Percentiles rank a stretch among this genome's conserved stretches.
Evolutionary conservation across 1,140 invertebrate species (phyloP).

Genomic region (Eupristina koningsbergeri): DNA sequence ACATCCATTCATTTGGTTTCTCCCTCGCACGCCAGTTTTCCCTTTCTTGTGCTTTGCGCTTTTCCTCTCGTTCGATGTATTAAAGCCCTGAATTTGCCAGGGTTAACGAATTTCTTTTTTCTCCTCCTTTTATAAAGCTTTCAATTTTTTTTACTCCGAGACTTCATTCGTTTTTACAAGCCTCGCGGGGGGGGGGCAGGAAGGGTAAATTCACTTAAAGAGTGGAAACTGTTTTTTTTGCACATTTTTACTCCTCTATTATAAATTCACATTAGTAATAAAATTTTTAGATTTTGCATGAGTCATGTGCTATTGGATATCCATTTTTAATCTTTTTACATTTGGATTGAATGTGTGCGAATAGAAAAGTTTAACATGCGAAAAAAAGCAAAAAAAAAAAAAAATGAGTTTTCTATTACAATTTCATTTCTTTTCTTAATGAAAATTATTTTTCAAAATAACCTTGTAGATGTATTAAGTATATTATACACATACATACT

Average conservation of each 20-base stretch:
- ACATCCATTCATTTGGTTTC: slow-evolving; percentile 41
- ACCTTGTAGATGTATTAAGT: no score
- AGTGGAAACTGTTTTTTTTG: not conserved
- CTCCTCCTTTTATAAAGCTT: slow-evolving; percentile 42
- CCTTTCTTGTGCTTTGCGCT: slow-evolving; percentile 43
- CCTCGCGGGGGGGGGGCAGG: not conserved
- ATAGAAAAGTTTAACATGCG: not conserved
- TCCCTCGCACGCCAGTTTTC: slow-evolving; percentile 26
- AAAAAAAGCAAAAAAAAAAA: no score
- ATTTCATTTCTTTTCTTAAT: no score
- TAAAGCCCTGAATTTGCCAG: slow-evolving; percentile 48
- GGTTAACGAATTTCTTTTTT: slow-evolving; percentile 49
- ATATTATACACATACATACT: no score
- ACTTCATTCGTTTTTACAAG: slow-evolving; percentile 30
- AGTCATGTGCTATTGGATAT: slow-evolving; percentile 16
- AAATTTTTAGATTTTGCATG: slow-evolving; percentile 6
- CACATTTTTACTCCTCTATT: slow-evolving; percentile 8
- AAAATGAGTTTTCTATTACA: no score
- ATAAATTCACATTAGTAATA: slow-evolving; percentile 25
- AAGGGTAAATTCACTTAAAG: slow-evolving; percentile 37
- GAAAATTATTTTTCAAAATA: no score
- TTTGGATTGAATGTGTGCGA: not conserved
- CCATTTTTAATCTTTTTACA: not conserved
- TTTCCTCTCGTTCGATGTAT: slow-evolving; percentile 51
- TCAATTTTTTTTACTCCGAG: slow-evolving; percentile 36